Evolutionary conservation across 2,888 invertebrate genomes (phyloP).

Genomic region (Fragum whitleyi): DNA sequence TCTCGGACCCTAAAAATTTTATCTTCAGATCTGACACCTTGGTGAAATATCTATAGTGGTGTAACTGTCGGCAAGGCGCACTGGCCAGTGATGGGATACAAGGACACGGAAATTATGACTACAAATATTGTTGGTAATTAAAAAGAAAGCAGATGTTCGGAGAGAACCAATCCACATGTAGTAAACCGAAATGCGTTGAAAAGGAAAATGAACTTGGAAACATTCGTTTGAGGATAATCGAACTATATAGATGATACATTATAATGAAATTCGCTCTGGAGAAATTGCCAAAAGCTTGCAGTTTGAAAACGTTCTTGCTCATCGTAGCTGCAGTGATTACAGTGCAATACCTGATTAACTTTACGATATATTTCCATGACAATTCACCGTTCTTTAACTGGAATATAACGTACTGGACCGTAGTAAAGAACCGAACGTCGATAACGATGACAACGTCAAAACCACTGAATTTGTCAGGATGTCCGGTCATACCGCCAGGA

Average conservation of each 20-base stretch:
- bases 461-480: constrained; percentile 1
- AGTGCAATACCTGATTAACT: constrained; percentile 51
- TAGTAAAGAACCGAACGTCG: background rate
- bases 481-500: constrained; percentile 27
- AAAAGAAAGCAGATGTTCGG: too few relatives aligned
- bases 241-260: background rate
- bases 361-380: constrained; percentile 17
- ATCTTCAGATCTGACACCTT: too few relatives aligned
- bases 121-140: too few relatives aligned
- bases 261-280: constrained; percentile 8
- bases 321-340: constrained; percentile 32
- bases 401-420: background rate
- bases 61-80: too few relatives aligned
- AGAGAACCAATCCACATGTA: too few relatives aligned
- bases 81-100: too few relatives aligned
- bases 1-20: too few relatives aligned
- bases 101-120: too few relatives aligned
- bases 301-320: constrained; percentile 30
- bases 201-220: too few relatives aligned
- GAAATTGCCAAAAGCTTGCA: constrained; percentile 12
- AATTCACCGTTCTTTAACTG: background rate
- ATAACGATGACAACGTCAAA: background rate
- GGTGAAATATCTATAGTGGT: too few relatives aligned
- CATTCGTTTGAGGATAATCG: too few relatives aligned
- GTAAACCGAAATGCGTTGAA: too few relatives aligned